Evolutionary conservation across 37 sponge, comb jelly and placozoan species (phyloP), one percentile per base, ranked within the genome.

Genomic region (Agelas oroides): DNA sequence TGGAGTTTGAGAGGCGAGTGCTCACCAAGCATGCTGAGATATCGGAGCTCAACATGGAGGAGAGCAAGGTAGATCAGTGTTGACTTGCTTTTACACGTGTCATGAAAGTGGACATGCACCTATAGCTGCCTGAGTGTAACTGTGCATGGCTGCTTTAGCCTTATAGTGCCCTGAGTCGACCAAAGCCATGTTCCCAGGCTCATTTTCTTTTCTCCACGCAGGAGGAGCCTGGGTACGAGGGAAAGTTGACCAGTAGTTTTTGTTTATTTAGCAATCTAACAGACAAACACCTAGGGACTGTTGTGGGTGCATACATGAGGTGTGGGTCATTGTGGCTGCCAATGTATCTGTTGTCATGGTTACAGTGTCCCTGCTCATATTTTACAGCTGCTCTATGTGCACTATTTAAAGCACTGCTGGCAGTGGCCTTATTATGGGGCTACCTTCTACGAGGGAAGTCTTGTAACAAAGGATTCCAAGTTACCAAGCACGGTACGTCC

Each of bases 371-470:
- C n/a, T n/a, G n/a, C n/a, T 52, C 65, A 25, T 69, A 40, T 20
- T 73, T n/a, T 82, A 11, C 60, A 89, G 86, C 60, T 69, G 24
- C 76, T 91, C 15, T 60, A 87, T 18, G 33, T 65, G 37, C 27
- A 46, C 28, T 96, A 96, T 54, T 63, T 93, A 59, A 67, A 90
- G 61, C 54, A 84, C 56, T 96, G 96, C 75, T 81, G 91, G 56
- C 84, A 90, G 60, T 96, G 96, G 96, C 89, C 91, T 15, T 87
- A 79, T 73, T 96, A 96, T 64, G 96, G 96, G 46, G 83, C 96
- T 24, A 79, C 75, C 54, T 92, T 84, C 75, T 87, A 59, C 57
- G 56, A 57, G 19, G 81, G 73, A 1, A 53, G 53, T 8, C 57
- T 87, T 2, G 31, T 38, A 23, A 77, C 63, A 36, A 88, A 88